phyloP scores from a whole-genome alignment of 1,140 invertebrate genomes.

The Luehdorfia chinensis region DNA sequence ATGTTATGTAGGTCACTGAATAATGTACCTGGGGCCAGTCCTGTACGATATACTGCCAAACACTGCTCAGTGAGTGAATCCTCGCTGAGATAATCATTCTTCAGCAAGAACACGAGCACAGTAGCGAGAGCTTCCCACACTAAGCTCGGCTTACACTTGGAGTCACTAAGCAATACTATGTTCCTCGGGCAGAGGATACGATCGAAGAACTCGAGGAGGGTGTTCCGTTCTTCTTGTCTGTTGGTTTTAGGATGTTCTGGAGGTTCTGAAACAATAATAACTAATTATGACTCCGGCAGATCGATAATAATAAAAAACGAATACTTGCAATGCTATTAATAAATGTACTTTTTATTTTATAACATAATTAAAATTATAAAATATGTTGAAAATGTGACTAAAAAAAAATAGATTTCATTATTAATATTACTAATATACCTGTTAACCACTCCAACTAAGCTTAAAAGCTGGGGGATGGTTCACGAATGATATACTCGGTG shows the following conservation, averaged over 20 bases:
- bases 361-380: no score
- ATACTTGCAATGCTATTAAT: no score
- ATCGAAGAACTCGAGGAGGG: constrained; percentile 47
- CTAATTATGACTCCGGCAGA: not conserved
- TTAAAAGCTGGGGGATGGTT: no score
- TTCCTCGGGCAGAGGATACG: constrained; percentile 60
- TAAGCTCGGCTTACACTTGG: constrained; percentile 20
- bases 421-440: no score
- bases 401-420: no score
- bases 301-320: no score
- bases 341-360: no score
- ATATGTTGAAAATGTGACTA: no score
- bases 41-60: constrained; percentile 65
- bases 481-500: no score
- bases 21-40: constrained; percentile 67
- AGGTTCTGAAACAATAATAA: constrained; percentile 1
- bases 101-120: constrained; percentile 53
- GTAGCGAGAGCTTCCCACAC: constrained; percentile 54
- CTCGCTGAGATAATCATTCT: constrained; percentile 53
- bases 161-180: constrained; percentile 42
- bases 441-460: no score
- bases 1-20: no score
- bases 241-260: constrained; percentile 17
- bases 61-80: constrained; percentile 70
- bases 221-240: constrained; percentile 12